Evolutionary conservation across 2,797 vertebrate genomes (phyloP), one percentile per base, ranked within the genome.

Genomic region (Karalla daura): DNA sequence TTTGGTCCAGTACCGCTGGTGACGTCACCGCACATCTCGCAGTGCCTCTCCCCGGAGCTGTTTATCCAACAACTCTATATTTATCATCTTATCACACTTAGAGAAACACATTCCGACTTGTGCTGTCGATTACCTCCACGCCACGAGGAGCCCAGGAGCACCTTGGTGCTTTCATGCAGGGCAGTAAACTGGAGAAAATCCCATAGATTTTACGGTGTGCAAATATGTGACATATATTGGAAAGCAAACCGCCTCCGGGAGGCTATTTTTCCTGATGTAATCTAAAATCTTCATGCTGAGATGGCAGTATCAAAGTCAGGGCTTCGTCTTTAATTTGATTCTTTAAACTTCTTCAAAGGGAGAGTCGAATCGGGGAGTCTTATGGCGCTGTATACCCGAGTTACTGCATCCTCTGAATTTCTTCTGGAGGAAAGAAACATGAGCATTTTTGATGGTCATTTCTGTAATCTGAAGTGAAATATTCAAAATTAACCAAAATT

Each of bases 291-390:
- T 76, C 54, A 63, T 45, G 74, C 77, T 86, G 86, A 84, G 76
- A 84, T 62, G 61, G 81, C 76, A 45, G 41, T 72, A 80, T 87
- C 60, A 84, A 63, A 85, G 78, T 62, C 63, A 14, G 36, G 43
- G 59, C 65, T 81, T 87, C 62, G 41, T 71, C 70, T 81, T 78
- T 72, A 63, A 81, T 74, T 74, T 80, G 71, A 64, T 62, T 69
- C 64, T 74, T 75, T 67, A 73, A 82, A 78, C 68, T 81, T 81
- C 74, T 88, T 85, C 81, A 86, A 86, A 88, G 81, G 66, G 40
- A 76, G 80, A 80, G 58, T 62, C 7, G 27, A 70, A 68, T 52
- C 36, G 52, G 69, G 59, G 54, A 70, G 73, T 74, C 66, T 82
- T 28, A 53, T 55, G 45, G 77, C 65, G 8, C n/a, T n/a, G n/a